Conservation (phyloP, 2,888 invertebrate species). For the Yponomeuta evonymella region DNA sequence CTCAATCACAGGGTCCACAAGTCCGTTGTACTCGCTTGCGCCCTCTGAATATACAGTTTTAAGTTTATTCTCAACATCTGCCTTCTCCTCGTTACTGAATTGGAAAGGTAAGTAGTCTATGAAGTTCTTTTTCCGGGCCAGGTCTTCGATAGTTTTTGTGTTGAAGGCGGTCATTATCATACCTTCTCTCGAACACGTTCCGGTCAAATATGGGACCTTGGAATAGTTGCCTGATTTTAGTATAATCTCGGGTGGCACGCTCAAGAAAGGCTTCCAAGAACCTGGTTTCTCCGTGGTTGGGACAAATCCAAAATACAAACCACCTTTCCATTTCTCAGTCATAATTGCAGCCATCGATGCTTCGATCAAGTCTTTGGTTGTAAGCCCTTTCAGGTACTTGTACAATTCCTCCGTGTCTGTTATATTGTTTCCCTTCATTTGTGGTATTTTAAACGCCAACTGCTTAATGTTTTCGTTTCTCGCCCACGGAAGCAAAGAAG, state of each 20-base stretch:
- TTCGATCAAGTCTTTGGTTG: slow-evolving; percentile 46
- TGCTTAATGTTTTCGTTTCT: slow-evolving; percentile 44
- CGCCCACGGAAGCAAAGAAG: slow-evolving; percentile 67
- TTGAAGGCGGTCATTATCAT: slow-evolving; percentile 42
- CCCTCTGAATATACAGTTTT: slow-evolving; percentile 64
- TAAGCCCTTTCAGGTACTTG: slow-evolving; percentile 44
- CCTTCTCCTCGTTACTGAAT: slow-evolving; percentile 35
- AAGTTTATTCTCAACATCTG: slow-evolving; percentile 41
- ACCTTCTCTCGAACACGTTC: slow-evolving; percentile 67
- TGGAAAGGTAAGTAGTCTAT: slow-evolving; percentile 29
- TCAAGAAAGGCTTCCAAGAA: slow-evolving; percentile 62
- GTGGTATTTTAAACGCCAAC: slow-evolving; percentile 46
- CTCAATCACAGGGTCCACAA: slow-evolving; percentile 56
- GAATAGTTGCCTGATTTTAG: slow-evolving; percentile 55
- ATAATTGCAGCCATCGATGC: slow-evolving; percentile 40
- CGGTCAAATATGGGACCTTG: slow-evolving; percentile 67
- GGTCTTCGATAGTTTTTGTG: slow-evolving; percentile 20
- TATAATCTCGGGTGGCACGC: slow-evolving; percentile 51
- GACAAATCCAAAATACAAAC: slow-evolving; percentile 67
- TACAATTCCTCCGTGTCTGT: slow-evolving; percentile 41
- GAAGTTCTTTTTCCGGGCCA: slow-evolving; percentile 22
- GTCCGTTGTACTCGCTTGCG: slow-evolving; percentile 36
- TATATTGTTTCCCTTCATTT: slow-evolving; percentile 35
- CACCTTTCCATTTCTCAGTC: slow-evolving; percentile 41
- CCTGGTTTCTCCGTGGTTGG: slow-evolving; percentile 57